Base-by-base conservation (phyloP, 2,888 invertebrate species). In the Ommatoiulus sabulosus region DNA sequence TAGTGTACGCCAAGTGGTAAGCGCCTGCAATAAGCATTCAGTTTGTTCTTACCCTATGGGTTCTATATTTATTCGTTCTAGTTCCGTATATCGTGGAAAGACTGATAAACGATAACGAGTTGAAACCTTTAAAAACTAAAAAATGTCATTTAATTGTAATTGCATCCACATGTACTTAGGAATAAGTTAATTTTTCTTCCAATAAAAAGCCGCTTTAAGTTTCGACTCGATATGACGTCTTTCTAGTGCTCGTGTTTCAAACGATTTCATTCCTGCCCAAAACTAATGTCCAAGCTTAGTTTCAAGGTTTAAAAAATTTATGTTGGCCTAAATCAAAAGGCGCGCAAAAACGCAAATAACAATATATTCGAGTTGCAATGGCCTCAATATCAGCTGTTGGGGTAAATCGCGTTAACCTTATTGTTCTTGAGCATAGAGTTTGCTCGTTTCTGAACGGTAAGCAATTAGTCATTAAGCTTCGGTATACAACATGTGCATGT, bases 271-370 rank as follows among this genome's bases (percentile, higher is more conserved):
- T 72, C 24, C 10, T 72, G 24, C n/a, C 72, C 24, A 72, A 72
- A 72, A 72, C 72, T 72, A 72, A 72, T 72, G 72, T 24, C 72
- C 72, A n/a, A 24, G 24, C 72, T 72, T 24, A 24, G 72, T 72
- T 72, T 72, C 72, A 72, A 72, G 72, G 72, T n/a, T 72, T 5
- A 20, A 72, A 24, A 24, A 72, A 72, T 72, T 72, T 24, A 72
- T 72, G 72, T n/a, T 72, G 72, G 72, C 72, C 72, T 72, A 72
- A 72, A 72, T 72, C 72, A 72, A 72, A 72, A 72, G 57, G 72
- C 24, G 24, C 7, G 24, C 24, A 72, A 3, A 72, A 24, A 72
- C 72, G 24, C 72, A 72, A 72, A 72, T 72, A 72, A 72, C 24
- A 72, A 72, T 7, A 72, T 24, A 72, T 24, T 24, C 72, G 24